Evolutionary conservation across 2,113 vertebrate genomes (phyloP).

Genomic region (Osmerus mordax): DNA sequence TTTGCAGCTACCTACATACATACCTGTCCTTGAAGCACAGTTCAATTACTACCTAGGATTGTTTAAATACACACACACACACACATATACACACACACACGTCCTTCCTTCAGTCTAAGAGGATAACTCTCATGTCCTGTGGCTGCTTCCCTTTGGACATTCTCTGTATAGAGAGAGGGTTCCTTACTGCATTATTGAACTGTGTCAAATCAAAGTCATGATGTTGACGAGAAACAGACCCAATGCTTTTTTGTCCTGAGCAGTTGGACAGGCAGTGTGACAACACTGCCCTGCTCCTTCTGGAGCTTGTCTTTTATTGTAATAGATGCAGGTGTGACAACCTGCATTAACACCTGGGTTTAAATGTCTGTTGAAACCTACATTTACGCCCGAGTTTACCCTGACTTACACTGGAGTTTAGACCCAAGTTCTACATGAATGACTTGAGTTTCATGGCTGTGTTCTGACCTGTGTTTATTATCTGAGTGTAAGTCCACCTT

Average conservation of each 20-base stretch:
- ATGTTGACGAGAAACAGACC: conserved; percentile 4
- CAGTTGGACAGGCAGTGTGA: no score
- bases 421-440: no score
- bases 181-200: neutral
- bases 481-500: conserved; percentile 46
- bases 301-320: neutral
- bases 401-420: no score
- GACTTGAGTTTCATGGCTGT: no score
- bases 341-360: no score
- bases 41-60: conserved; percentile 57
- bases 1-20: conserved; percentile 54
- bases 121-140: neutral
- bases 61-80: conserved; percentile 19
- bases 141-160: neutral
- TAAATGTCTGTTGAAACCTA: no score
- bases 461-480: conserved; percentile 45
- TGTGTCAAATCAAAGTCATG: conserved; percentile 14
- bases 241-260: no score
- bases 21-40: conserved; percentile 69
- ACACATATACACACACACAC: neutral
- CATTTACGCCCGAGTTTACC: no score
- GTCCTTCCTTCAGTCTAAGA: neutral
- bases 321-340: conserved; percentile 29
- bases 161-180: neutral
- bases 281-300: no score